Evolutionary conservation across 1,140 invertebrate species (phyloP).

Genomic region (Philaenus spumarius): DNA sequence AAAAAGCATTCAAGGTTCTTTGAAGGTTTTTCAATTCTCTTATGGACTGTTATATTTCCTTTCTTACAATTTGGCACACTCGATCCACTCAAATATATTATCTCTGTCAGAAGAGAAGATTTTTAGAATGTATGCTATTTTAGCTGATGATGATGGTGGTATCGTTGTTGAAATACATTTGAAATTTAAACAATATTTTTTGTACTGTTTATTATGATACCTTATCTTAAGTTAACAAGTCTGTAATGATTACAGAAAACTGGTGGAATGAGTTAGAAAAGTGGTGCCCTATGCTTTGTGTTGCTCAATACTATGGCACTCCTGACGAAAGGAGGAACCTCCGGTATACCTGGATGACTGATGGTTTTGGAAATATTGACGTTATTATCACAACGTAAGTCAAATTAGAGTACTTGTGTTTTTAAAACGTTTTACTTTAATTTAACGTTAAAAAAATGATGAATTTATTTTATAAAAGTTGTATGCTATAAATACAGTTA

Average conservation of each 20-base stretch:
- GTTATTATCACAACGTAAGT: slow-evolving; percentile 79
- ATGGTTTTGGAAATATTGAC: slow-evolving; percentile 67
- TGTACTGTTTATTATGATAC: no score
- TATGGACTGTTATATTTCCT: no score
- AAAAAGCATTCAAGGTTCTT: no score
- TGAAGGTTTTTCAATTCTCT: no score
- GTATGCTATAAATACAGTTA: background rate
- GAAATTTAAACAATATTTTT: no score
- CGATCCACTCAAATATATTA: no score
- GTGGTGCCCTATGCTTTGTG: slow-evolving; percentile 77
- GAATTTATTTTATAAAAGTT: background rate
- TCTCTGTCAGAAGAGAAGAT: no score
- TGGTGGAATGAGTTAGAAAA: slow-evolving; percentile 77
- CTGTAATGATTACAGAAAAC: slow-evolving; percentile 66
- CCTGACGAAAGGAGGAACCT: slow-evolving; percentile 74
- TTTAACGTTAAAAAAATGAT: background rate
- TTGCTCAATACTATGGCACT: slow-evolving; percentile 82
- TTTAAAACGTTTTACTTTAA: background rate
- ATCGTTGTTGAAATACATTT: no score
- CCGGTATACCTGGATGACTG: slow-evolving; percentile 66
- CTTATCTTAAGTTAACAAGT: no score
- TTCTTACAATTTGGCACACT: no score
- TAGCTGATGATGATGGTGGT: no score
- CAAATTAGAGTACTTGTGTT: background rate
- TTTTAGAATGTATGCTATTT: no score